Evolutionary conservation across 2,113 vertebrate species (phyloP).

Genomic region (Corydoras maculifer): DNA sequence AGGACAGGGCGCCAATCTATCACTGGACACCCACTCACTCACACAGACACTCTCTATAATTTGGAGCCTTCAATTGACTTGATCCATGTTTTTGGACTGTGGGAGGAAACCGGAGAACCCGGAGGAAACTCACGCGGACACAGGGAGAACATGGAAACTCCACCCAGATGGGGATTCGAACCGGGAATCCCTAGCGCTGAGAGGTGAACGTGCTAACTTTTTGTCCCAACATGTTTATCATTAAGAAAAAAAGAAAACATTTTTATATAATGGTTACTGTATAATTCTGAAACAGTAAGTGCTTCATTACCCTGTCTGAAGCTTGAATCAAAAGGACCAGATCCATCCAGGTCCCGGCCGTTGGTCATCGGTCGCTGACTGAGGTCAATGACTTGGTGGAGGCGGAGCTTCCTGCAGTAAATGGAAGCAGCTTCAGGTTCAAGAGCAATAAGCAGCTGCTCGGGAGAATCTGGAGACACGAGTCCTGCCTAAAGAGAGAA

Average conservation of each 20-base stretch:
- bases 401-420: constrained; percentile 88
- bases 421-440: constrained; percentile 93
- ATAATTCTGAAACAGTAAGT: not conserved
- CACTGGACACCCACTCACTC: too few relatives aligned
- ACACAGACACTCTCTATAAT: too few relatives aligned
- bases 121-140: too few relatives aligned
- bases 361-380: constrained; percentile 67
- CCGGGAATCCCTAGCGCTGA: too few relatives aligned
- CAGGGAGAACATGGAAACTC: too few relatives aligned
- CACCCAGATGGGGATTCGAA: too few relatives aligned
- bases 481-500: constrained; percentile 73
- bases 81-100: too few relatives aligned
- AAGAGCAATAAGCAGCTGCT: constrained; percentile 87
- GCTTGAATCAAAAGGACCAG: constrained; percentile 76
- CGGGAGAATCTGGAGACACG: constrained; percentile 74
- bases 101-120: too few relatives aligned
- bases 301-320: constrained; percentile 78
- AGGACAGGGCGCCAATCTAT: too few relatives aligned
- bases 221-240: not conserved
- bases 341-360: constrained; percentile 59
- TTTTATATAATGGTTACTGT: too few relatives aligned
- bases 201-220: not conserved
- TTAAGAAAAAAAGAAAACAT: constrained; percentile 1
- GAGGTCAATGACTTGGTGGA: constrained; percentile 87
- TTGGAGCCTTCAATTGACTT: too few relatives aligned